A percentile compares a stretch with the other conserved stretches of the same genome.
phyloP scores from a whole-genome alignment of 2,888 invertebrate species.

The Lycaena phlaeas region DNA sequence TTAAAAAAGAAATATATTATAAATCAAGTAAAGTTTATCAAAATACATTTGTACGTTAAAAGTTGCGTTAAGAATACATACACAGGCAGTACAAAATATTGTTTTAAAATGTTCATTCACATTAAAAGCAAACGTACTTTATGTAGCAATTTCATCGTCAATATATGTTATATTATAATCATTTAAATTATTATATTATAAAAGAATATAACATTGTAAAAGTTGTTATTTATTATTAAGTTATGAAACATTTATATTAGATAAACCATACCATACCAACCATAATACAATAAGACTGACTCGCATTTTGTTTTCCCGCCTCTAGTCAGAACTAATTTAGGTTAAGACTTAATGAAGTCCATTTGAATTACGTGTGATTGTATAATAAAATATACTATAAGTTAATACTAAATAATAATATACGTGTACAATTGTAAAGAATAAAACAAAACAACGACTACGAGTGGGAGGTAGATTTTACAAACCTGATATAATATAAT shows the following conservation, averaged over 20 bases:
- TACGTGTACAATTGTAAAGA: not conserved
- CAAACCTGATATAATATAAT: not conserved
- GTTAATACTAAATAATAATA: not conserved
- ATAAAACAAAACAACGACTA: slow-evolving; percentile 3
- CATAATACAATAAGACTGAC: slow-evolving; percentile 5
- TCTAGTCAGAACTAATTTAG: slow-evolving; percentile 3
- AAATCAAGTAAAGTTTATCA: too few relatives aligned
- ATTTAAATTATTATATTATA: not conserved
- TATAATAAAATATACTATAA: not conserved
- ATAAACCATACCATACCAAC: not conserved
- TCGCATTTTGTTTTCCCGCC: not conserved
- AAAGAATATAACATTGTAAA: not conserved
- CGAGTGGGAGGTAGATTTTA: not conserved
- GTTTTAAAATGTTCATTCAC: not conserved
- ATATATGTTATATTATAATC: not conserved
- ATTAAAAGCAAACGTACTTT: not conserved
- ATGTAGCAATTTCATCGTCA: too few relatives aligned
- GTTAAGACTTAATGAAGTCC: not conserved
- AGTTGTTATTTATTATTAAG: not conserved
- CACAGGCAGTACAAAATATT: too few relatives aligned
- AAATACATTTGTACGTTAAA: too few relatives aligned
- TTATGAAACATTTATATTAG: not conserved
- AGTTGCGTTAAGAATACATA: too few relatives aligned
- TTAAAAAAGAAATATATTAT: too few relatives aligned
- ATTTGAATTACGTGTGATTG: not conserved